Base-by-base conservation (phyloP, 2,888 invertebrate genomes). In the Metacarcinus magister region DNA sequence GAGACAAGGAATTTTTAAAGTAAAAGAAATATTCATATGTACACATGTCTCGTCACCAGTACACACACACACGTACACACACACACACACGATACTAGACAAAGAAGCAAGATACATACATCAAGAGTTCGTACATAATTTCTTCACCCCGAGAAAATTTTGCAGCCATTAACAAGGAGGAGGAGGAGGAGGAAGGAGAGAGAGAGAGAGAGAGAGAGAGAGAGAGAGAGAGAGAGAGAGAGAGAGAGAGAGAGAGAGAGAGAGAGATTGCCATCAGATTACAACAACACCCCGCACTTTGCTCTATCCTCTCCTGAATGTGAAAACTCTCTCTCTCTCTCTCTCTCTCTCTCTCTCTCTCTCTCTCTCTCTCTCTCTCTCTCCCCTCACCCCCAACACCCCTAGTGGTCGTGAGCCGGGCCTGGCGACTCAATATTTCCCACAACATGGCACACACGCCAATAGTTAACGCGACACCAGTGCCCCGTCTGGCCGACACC, bases 341-440 rank as follows among this genome's bases (percentile, higher is more conserved):
- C 93, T 23, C 93, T 54, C 93, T n/a, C 93, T 54, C 93, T 46
- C 67, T 94, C 93, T 46, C 93, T 94, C 93, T 54, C 93, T 94
- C 93, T 60, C 90, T 39, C 60, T 39, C 93, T 23, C 93, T 54
- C 93, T n/a, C 93, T 54, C 93, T 46, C 75, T 94, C 94, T 43
- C 94, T 94, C 94, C 28, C 94, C 82, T 82, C 39, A 82, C 82
- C 94, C 39, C 75, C 82, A 44, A 2, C 82, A n/a, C 48, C 4
- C 46, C 19, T 46, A 2, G 7, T 16, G 67, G 32, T 16, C 82
- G 10, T 19, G 2, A 32, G 13, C 67, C n/a, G 28, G 46, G 28
- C 39, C 44, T 39, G 91, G n/a, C 23, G 23, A 19, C 28, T 94
- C 46, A 94, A 94, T 94, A 94, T 94, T 94, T 94, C 94, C 94